Conservation (phyloP, 2,113 vertebrate species). For the Rhinolophus sinicus region DNA sequence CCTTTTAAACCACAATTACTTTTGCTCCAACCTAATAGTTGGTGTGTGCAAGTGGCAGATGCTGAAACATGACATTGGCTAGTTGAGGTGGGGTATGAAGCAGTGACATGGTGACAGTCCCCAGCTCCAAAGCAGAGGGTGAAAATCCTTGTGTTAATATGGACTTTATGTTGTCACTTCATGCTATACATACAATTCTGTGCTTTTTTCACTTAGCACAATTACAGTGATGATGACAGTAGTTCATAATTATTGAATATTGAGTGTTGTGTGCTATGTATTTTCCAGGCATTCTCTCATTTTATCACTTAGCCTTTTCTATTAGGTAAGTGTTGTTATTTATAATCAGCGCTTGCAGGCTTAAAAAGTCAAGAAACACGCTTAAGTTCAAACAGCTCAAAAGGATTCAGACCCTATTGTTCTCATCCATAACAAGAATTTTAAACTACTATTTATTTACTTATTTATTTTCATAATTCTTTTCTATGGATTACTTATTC, state of each 20-base stretch:
- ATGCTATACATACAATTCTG: no score
- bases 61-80: not conserved
- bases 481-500: not conserved
- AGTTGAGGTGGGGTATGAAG: not conserved
- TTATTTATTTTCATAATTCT: not conserved
- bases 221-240: not conserved
- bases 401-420: not conserved
- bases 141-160: not conserved
- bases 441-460: not conserved
- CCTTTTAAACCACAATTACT: no score
- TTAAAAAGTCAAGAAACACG: not conserved
- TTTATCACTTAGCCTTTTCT: not conserved
- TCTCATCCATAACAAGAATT: not conserved
- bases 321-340: not conserved
- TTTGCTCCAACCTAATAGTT: not conserved
- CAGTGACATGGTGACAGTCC: fast-evolving
- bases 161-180: no score
- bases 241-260: not conserved
- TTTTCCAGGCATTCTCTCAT: not conserved
- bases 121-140: not conserved
- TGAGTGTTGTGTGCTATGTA: not conserved
- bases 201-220: not conserved
- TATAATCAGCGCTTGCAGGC: not conserved
- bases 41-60: not conserved
- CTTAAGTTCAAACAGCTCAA: not conserved